phyloP scores from a whole-genome alignment of 2,113 vertebrate species.

The Hippocampus mohnikei region DNA sequence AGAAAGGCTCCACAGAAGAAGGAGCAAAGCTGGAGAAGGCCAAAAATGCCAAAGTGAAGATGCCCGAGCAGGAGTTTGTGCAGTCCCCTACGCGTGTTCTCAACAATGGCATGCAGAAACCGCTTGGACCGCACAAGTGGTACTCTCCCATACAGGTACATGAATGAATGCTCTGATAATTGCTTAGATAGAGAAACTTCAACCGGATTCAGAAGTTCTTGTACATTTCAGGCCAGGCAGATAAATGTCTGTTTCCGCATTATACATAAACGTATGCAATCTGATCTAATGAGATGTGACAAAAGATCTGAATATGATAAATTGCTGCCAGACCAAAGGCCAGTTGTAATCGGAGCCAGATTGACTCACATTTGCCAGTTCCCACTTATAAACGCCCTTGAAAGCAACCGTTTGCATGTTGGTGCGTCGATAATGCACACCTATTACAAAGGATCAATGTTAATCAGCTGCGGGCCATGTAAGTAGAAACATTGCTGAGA shows the following conservation, averaged over 20 bases:
- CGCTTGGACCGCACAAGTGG: slow-evolving; percentile 82
- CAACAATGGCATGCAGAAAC: slow-evolving; percentile 79
- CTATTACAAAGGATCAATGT: slow-evolving; percentile 21
- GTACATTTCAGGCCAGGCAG: background rate
- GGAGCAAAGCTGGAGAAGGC: slow-evolving; percentile 96
- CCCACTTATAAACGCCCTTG: background rate
- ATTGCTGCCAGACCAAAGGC: no score
- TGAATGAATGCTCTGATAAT: background rate
- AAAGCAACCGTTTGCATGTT: slow-evolving; percentile 18
- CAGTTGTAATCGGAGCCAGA: no score
- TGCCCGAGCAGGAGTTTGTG: slow-evolving; percentile 91
- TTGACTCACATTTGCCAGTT: no score
- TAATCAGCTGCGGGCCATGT: slow-evolving; percentile 5
- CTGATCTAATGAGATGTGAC: background rate
- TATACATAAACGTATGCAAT: background rate
- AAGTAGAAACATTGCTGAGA: slow-evolving; percentile 17
- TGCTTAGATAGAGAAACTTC: background rate
- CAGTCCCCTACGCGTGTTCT: slow-evolving; percentile 77
- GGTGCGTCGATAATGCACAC: slow-evolving; percentile 18
- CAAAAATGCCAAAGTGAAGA: slow-evolving; percentile 94
- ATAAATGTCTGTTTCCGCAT: background rate
- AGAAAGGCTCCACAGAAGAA: slow-evolving; percentile 95
- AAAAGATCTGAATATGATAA: background rate
- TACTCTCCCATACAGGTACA: slow-evolving; percentile 94
- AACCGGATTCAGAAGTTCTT: background rate